phyloP scores from a whole-genome alignment of 2,888 invertebrate species.

The Eugnorisma glareosa region DNA sequence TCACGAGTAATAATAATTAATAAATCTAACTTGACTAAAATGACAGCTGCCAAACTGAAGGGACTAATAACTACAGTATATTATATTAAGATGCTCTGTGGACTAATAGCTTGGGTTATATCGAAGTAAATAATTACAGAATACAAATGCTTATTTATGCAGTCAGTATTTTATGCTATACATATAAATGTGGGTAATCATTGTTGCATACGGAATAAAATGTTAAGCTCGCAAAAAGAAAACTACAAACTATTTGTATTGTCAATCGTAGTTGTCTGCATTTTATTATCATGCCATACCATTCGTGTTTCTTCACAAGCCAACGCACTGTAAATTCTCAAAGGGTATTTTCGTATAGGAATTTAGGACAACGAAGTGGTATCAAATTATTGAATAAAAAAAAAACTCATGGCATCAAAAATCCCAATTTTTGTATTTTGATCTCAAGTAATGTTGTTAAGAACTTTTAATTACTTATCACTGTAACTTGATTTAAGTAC shows the following conservation, averaged over 20 bases:
- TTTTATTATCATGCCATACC: not conserved
- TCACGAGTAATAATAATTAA: too few species aligned
- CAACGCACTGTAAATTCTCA: not conserved
- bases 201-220: not conserved
- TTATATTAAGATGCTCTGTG: too few species aligned
- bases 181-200: too few species aligned
- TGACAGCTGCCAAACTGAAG: not conserved
- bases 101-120: not conserved
- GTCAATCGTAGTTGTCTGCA: constrained; percentile 6
- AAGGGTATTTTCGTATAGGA: not conserved
- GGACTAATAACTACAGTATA: not conserved
- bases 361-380: not conserved
- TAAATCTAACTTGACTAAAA: too few species aligned
- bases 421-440: not conserved
- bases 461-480: not conserved
- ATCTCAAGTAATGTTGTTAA: not conserved
- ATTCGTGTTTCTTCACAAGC: constrained; percentile 1
- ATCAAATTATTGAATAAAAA: not conserved
- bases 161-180: not conserved
- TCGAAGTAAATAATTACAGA: not conserved
- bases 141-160: not conserved
- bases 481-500: too few species aligned
- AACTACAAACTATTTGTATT: not conserved
- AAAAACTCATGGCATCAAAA: not conserved
- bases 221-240: not conserved